These are phyloP conservation scores for Grallaria varia DNA, from an alignment of 2,113 vertebrate species.

Conservation along the genomic window DNA sequence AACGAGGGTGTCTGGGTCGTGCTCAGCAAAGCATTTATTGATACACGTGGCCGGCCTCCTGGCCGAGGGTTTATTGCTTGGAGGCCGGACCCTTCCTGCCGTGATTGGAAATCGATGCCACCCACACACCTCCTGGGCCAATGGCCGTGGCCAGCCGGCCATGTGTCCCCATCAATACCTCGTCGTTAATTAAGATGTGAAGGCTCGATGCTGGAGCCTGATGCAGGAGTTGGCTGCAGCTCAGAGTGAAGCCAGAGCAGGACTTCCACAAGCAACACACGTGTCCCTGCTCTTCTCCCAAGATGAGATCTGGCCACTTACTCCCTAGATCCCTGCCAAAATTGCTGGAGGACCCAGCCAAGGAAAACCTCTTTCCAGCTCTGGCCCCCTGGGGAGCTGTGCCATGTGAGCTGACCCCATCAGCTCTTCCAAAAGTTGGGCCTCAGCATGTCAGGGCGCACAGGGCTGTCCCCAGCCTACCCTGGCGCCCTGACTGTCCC, in stretches of 20 bases:
- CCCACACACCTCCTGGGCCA: conserved; percentile 13
- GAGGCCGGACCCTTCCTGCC: conserved; percentile 58
- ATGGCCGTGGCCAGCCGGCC: conserved; percentile 19
- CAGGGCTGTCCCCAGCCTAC: background rate
- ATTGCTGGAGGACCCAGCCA: background rate
- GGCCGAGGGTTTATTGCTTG: conserved; percentile 67
- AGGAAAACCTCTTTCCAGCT: background rate
- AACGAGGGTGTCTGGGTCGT: background rate
- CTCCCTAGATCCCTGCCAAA: background rate
- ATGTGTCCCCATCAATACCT: conserved; percentile 31
- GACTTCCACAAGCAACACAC: background rate
- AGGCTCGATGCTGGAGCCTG: conserved; percentile 41
- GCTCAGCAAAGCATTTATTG: conserved; percentile 39
- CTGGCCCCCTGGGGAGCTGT: background rate
- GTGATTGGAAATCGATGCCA: conserved; percentile 60
- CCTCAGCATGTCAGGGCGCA: fast-evolving
- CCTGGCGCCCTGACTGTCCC: background rate
- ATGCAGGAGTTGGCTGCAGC: conserved; percentile 69
- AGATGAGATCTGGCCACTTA: background rate
- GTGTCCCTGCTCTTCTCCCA: background rate
- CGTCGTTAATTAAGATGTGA: conserved; percentile 75
- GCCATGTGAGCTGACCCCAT: background rate
- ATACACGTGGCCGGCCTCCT: conserved; percentile 6
- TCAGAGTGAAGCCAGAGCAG: conserved; percentile 60
- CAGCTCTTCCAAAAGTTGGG: background rate